Evolutionary conservation across 2,113 vertebrate genomes (phyloP).

Genomic region (Embiotoca jacksoni): DNA sequence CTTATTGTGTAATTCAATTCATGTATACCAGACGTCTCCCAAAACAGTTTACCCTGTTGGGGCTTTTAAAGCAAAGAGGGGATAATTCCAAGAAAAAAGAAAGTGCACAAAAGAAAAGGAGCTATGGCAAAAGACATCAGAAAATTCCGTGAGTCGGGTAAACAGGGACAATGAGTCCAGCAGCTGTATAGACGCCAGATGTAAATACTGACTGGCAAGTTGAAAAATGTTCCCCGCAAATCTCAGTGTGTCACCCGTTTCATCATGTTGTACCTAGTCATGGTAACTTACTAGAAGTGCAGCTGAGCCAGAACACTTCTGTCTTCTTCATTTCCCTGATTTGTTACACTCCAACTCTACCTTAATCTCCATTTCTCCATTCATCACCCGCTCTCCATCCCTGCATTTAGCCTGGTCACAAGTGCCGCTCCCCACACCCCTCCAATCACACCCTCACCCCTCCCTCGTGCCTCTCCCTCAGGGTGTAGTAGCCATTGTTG

Average conservation of each 20-base stretch:
- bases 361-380: constrained; percentile 56
- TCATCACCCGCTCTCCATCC: constrained; percentile 36
- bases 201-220: constrained; percentile 17
- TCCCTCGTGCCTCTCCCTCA: constrained; percentile 48
- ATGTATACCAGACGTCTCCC: neutral
- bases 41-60: neutral
- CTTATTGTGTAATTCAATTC: constrained; percentile 9
- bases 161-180: neutral
- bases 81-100: neutral
- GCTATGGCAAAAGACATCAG: neutral
- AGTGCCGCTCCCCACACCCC: constrained; percentile 26
- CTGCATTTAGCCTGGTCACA: constrained; percentile 46
- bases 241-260: constrained; percentile 16
- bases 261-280: constrained; percentile 42
- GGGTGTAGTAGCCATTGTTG: constrained; percentile 71
- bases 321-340: constrained; percentile 56
- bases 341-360: constrained; percentile 47
- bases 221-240: neutral
- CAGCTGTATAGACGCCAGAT: neutral
- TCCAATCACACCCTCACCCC: neutral
- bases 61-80: neutral
- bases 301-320: constrained; percentile 38
- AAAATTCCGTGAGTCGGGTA: neutral
- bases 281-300: constrained; percentile 28
- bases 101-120: neutral